phyloP scores from a whole-genome alignment of 2,888 invertebrate species.

The Toxonevra muliebris region DNA sequence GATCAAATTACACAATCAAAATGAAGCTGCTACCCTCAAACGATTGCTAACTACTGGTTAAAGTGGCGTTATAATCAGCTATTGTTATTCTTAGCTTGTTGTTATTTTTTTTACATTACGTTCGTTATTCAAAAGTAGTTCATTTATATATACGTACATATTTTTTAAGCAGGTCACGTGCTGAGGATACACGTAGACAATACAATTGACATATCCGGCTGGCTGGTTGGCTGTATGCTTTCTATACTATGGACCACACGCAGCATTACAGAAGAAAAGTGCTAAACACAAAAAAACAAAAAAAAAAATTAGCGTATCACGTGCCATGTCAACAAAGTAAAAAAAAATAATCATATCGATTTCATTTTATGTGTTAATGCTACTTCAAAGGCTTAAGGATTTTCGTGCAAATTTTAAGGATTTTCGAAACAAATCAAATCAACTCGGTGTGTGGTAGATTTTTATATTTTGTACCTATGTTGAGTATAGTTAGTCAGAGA shows the following conservation, averaged over 20 bases:
- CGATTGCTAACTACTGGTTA: constrained; percentile 22
- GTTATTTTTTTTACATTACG: constrained; percentile 28
- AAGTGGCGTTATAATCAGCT: constrained; percentile 12
- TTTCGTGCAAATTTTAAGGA: too few relatives aligned
- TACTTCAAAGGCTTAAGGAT: neutral
- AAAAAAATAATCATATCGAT: constrained; percentile 47
- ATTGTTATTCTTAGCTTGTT: constrained; percentile 8
- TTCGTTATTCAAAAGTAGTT: constrained; percentile 46
- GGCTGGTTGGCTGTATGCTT: constrained; percentile 17
- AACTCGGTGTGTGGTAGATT: too few relatives aligned
- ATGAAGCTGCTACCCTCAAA: constrained; percentile 18
- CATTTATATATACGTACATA: too few relatives aligned
- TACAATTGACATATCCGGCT: constrained; percentile 45
- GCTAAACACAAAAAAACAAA: constrained; percentile 23
- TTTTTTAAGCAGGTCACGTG: constrained; percentile 45
- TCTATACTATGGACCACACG: constrained; percentile 38
- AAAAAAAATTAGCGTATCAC: constrained; percentile 59
- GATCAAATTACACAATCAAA: constrained; percentile 31
- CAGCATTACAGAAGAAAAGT: constrained; percentile 18
- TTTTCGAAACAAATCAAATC: too few relatives aligned
- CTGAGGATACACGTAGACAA: constrained; percentile 38
- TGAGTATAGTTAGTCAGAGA: too few relatives aligned
- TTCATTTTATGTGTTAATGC: constrained; percentile 58
- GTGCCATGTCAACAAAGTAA: constrained; percentile 41
- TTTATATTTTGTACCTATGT: too few relatives aligned